Evolutionary conservation across 2,888 invertebrate species (phyloP).

Genomic region (Scotopteryx bipunctaria): DNA sequence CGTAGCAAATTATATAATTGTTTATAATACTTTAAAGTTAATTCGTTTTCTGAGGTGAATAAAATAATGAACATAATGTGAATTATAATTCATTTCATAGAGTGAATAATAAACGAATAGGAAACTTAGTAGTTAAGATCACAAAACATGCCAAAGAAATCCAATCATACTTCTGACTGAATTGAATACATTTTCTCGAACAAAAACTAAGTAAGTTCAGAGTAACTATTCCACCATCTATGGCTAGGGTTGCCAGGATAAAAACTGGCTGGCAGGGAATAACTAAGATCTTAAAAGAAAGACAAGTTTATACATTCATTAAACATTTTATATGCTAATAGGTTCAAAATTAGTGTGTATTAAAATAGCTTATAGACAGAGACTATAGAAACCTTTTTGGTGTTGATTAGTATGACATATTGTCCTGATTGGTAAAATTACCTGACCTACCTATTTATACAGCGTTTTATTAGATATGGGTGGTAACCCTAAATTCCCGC

Average conservation of each 20-base stretch:
- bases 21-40: too few relatives aligned
- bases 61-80: too few relatives aligned
- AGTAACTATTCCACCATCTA: conserved; percentile 25
- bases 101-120: not conserved
- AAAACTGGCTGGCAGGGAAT: not conserved
- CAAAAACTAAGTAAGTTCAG: conserved; percentile 17
- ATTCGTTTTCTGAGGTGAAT: too few relatives aligned
- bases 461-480: not conserved
- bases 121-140: not conserved
- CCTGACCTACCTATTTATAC: too few relatives aligned
- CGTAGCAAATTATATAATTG: too few relatives aligned
- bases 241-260: not conserved
- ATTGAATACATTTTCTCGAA: conserved; percentile 28
- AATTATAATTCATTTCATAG: too few relatives aligned
- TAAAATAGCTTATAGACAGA: too few relatives aligned
- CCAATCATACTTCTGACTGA: conserved; percentile 24
- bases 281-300: not conserved
- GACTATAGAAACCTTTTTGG: too few relatives aligned
- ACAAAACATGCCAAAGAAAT: conserved; percentile 13
- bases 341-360: not conserved
- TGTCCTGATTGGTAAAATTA: too few relatives aligned
- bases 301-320: not conserved
- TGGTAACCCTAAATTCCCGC: conserved; percentile 24
- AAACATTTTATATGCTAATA: not conserved
- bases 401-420: too few relatives aligned